Conservation (phyloP, 1,140 invertebrate genomes). For the Telenomus remus region DNA sequence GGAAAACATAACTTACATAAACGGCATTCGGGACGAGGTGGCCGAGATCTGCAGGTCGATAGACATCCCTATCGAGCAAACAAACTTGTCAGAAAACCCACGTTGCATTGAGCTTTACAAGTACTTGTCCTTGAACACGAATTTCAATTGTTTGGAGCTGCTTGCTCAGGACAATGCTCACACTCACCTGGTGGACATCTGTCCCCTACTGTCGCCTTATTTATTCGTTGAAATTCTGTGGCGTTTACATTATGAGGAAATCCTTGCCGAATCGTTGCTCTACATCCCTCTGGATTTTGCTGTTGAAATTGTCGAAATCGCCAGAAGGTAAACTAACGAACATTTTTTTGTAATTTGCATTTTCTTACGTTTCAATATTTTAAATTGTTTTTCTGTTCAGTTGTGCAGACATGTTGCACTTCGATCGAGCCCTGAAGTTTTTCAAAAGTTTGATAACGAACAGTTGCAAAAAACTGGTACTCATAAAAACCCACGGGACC, state of each 20-base stretch:
- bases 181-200: constrained; percentile 66
- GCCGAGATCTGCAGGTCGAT: constrained; percentile 34
- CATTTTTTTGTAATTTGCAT: constrained; percentile 12
- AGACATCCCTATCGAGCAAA: constrained; percentile 26
- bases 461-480: constrained; percentile 59
- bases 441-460: constrained; percentile 48
- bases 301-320: constrained; percentile 62
- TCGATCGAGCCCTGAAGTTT: constrained; percentile 49
- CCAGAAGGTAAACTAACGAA: constrained; percentile 40
- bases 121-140: constrained; percentile 67
- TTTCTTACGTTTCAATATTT: not conserved
- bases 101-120: constrained; percentile 58
- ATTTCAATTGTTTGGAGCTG: constrained; percentile 62
- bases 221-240: constrained; percentile 68
- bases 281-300: constrained; percentile 67
- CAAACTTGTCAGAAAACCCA: constrained; percentile 24
- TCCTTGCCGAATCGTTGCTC: constrained; percentile 63
- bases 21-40: constrained; percentile 56
- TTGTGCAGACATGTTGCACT: constrained; percentile 59
- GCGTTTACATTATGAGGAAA: constrained; percentile 62
- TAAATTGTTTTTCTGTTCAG: constrained; percentile 23
- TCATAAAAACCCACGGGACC: constrained; percentile 38
- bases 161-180: constrained; percentile 60
- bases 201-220: constrained; percentile 68
- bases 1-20: constrained; percentile 58